Conservation (phyloP, 2,797 vertebrate genomes). For the Columba guinea region DNA sequence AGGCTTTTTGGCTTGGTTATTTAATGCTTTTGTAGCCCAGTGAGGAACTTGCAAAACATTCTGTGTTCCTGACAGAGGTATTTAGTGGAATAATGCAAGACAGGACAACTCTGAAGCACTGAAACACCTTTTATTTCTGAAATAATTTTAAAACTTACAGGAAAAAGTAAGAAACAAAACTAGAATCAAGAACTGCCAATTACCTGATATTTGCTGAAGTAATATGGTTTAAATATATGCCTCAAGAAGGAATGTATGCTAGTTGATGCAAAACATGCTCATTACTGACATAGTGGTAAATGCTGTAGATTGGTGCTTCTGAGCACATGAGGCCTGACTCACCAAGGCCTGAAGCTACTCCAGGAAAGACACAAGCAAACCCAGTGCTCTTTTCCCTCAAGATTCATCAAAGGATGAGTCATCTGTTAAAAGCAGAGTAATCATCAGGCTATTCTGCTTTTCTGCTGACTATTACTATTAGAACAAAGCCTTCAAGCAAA, state of each 20-base stretch:
- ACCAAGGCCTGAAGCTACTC: conserved; percentile 50
- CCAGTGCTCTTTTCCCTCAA: conserved; percentile 42
- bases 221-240: conserved; percentile 25
- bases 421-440: conserved; percentile 60
- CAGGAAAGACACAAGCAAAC: conserved; percentile 46
- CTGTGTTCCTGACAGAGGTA: not conserved
- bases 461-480: conserved; percentile 56
- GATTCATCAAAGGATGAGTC: conserved; percentile 55
- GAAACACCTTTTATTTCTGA: not conserved
- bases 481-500: conserved; percentile 7
- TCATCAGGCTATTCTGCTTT: conserved; percentile 49
- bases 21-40: not conserved
- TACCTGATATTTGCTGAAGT: conserved; percentile 24
- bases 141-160: not conserved
- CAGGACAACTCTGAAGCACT: not conserved
- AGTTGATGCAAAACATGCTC: not conserved
- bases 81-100: not conserved
- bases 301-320: not conserved
- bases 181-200: not conserved
- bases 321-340: conserved; percentile 11
- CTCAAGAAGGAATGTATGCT: conserved; percentile 17
- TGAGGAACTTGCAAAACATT: not conserved
- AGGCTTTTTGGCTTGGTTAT: not conserved
- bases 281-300: not conserved
- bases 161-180: not conserved